Percentiles rank a stretch among this genome's conserved stretches.
Evolutionary conservation across 2,888 invertebrate species (phyloP).

Genomic region (Metallyticus violacea): DNA sequence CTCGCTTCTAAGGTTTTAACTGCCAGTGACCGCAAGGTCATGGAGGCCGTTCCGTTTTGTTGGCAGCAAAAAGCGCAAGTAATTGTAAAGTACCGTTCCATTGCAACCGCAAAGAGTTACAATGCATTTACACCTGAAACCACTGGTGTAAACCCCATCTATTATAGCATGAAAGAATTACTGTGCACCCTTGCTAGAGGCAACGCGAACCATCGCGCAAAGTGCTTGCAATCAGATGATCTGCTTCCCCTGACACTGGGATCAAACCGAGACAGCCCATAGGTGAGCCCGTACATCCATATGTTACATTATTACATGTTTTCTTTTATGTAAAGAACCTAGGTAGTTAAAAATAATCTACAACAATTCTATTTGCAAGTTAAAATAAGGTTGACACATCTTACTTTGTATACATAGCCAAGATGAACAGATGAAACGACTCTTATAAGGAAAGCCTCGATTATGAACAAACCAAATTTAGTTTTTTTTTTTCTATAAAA

Average conservation of each 20-base stretch:
- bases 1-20: background rate
- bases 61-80: background rate
- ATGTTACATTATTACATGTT: no score
- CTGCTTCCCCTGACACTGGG: background rate
- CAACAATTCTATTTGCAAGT: no score
- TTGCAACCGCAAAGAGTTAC: background rate
- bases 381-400: no score
- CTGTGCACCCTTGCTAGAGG: background rate
- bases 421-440: no score
- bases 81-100: background rate
- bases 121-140: no score
- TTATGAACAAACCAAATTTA: no score
- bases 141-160: no score
- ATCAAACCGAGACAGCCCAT: background rate
- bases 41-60: background rate
- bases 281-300: background rate
- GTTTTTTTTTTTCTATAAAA: no score
- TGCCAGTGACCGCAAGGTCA: background rate
- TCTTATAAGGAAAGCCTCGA: no score
- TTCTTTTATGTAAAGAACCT: no score
- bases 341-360: no score
- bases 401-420: no score
- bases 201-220: background rate
- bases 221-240: background rate
- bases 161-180: background rate